phyloP scores from a whole-genome alignment of 53 echinoderm and acorn worm genomes.

The Apostichopus leukothele region DNA sequence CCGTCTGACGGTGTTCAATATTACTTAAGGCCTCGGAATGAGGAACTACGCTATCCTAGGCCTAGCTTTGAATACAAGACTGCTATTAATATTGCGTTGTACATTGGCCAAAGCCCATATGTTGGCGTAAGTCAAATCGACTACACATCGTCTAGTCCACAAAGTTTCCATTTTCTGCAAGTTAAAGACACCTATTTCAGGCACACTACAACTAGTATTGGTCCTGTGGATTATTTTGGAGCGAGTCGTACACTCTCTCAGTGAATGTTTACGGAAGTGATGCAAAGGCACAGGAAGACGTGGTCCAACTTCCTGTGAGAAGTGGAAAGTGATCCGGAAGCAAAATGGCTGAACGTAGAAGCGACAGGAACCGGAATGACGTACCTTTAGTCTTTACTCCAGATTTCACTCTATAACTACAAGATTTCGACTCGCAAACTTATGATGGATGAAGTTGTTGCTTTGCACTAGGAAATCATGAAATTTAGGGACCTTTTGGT shows the following conservation, averaged over 20 bases:
- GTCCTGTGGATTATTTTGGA: neutral
- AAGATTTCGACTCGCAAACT: neutral
- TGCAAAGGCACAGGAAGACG: conserved; percentile 14
- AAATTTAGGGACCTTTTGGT: too few relatives aligned
- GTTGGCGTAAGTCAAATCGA: too few relatives aligned
- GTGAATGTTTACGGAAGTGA: conserved; percentile 40
- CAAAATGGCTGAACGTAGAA: conserved; percentile 31
- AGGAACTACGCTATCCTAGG: too few relatives aligned
- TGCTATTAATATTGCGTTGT: too few relatives aligned
- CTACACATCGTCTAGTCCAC: neutral
- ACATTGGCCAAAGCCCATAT: too few relatives aligned
- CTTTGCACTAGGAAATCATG: too few relatives aligned
- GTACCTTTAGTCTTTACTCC: conserved; percentile 4
- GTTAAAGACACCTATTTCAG: too few relatives aligned
- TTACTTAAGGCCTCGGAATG: too few relatives aligned
- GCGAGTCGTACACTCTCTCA: neutral
- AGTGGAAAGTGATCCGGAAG: conserved; percentile 39
- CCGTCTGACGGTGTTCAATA: too few relatives aligned
- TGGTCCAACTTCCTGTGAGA: conserved; percentile 34
- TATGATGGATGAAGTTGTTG: too few relatives aligned
- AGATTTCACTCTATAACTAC: neutral
- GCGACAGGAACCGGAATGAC: conserved; percentile 41
- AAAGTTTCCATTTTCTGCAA: neutral
- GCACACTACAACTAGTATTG: conserved; percentile 58
- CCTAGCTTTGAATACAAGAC: too few relatives aligned